Conservation (phyloP, 1,140 invertebrate species). For the Drosophila teissieri region DNA sequence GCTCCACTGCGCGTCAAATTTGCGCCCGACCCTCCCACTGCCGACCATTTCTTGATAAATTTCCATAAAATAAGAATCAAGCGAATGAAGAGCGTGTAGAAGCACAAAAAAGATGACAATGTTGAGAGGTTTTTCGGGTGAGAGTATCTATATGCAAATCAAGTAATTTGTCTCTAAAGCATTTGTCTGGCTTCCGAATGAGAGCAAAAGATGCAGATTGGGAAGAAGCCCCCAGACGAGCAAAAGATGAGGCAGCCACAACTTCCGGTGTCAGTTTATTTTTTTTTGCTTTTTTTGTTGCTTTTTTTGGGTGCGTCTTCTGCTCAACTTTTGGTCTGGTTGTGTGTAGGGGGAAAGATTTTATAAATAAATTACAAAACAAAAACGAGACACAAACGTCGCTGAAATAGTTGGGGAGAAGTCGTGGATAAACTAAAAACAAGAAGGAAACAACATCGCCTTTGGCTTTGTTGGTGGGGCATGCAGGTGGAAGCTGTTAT, state of each 20-base stretch:
- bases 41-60: conserved; percentile 57
- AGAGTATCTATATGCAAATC: conserved; percentile 71
- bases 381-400: conserved; percentile 37
- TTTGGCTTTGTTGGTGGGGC: conserved; percentile 32
- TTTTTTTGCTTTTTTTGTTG: conserved; percentile 16
- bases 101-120: conserved; percentile 71
- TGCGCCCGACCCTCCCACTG: conserved; percentile 38
- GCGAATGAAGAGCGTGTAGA: conserved; percentile 26
- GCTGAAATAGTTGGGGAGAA: conserved; percentile 41
- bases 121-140: conserved; percentile 65
- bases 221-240: conserved; percentile 10
- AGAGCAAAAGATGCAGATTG: conserved; percentile 30
- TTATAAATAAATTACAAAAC: conserved; percentile 76
- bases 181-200: conserved; percentile 56
- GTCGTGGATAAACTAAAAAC: conserved; percentile 24
- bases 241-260: conserved; percentile 67
- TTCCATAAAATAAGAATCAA: conserved; percentile 72
- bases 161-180: conserved; percentile 76
- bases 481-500: conserved; percentile 75
- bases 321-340: conserved; percentile 49
- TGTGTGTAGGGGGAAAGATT: conserved; percentile 69
- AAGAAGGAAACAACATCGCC: conserved; percentile 46
- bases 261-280: conserved; percentile 76
- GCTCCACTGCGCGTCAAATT: conserved; percentile 72
- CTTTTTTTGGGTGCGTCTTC: conserved; percentile 40